These are phyloP conservation scores for Danaus chrysippus DNA, from an alignment of 2,888 invertebrate genomes.

Conservation along the genomic window DNA sequence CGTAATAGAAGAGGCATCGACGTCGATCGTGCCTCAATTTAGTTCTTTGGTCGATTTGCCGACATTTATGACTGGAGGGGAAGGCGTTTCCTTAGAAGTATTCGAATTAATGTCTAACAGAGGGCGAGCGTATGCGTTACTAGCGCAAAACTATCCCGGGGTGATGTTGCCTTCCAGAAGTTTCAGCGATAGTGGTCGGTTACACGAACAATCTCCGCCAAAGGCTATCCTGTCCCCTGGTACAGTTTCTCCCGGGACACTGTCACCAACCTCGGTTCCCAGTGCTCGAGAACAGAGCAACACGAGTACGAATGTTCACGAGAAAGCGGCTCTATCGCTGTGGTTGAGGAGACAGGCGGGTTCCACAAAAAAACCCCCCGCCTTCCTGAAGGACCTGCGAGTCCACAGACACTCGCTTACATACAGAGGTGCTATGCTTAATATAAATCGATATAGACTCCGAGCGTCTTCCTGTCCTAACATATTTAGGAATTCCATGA, in stretches of 20 bases:
- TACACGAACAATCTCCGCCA: conserved; percentile 65
- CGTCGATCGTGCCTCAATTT: conserved; percentile 76
- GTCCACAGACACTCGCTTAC: conserved; percentile 89
- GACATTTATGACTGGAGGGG: conserved; percentile 88
- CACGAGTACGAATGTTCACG: conserved; percentile 43
- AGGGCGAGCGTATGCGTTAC: conserved; percentile 84
- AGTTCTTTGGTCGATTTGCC: conserved; percentile 92
- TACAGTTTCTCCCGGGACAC: conserved; percentile 44
- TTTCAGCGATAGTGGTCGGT: conserved; percentile 81
- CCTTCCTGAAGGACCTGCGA: conserved; percentile 85
- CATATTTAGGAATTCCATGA: conserved; percentile 92
- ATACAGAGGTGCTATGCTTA: conserved; percentile 91
- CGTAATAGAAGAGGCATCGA: conserved; percentile 59
- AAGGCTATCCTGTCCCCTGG: conserved; percentile 54
- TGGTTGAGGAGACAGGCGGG: conserved; percentile 78
- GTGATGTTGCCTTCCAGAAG: conserved; percentile 85
- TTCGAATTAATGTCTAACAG: conserved; percentile 84
- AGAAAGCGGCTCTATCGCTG: conserved; percentile 74
- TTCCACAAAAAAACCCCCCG: conserved; percentile 77
- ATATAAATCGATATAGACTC: conserved; percentile 88
- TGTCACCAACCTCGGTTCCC: conserved; percentile 50
- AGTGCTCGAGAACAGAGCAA: conserved; percentile 40
- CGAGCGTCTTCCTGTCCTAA: conserved; percentile 94
- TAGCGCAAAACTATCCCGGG: conserved; percentile 87
- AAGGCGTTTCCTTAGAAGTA: conserved; percentile 87